Percentiles rank a stretch among this genome's conserved stretches.
Evolutionary conservation across 2,113 vertebrate genomes (phyloP).

Genomic region (Caloenas nicobarica): DNA sequence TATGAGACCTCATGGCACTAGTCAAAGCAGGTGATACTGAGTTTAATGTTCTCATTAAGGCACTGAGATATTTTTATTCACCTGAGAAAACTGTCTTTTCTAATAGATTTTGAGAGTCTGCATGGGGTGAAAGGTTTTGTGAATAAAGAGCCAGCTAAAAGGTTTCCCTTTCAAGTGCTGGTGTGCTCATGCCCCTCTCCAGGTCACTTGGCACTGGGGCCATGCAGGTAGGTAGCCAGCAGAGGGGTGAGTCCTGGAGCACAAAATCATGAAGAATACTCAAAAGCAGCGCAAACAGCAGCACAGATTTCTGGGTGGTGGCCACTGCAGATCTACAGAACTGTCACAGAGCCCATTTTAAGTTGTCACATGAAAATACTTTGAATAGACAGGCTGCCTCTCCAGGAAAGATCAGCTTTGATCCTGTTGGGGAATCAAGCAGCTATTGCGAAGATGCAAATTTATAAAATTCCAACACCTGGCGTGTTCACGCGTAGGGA

Average conservation of each 20-base stretch:
- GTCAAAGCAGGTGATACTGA: slow-evolving; percentile 55
- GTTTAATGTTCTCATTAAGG: slow-evolving; percentile 72
- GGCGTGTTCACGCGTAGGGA: not conserved
- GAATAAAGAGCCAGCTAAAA: slow-evolving; percentile 66
- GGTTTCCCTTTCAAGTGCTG: slow-evolving; percentile 53
- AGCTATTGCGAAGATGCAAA: slow-evolving; percentile 30
- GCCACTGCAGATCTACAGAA: not conserved
- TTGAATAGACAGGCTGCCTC: slow-evolving; percentile 10
- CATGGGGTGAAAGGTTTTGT: slow-evolving; percentile 60
- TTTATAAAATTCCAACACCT: slow-evolving; percentile 27
- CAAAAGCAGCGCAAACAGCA: not conserved
- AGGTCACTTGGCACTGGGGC: not conserved
- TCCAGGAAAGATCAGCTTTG: slow-evolving; percentile 30
- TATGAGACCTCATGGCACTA: slow-evolving; percentile 19
- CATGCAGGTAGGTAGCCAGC: not conserved
- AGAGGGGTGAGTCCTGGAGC: not conserved
- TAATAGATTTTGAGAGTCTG: slow-evolving; percentile 69
- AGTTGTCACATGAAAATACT: slow-evolving; percentile 23
- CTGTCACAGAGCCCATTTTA: not conserved
- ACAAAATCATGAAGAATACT: not conserved
- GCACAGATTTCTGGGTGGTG: not conserved
- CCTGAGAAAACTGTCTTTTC: slow-evolving; percentile 69
- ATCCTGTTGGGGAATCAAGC: slow-evolving; percentile 43
- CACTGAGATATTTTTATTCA: slow-evolving; percentile 66
- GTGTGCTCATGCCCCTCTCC: not conserved